A percentile compares a stretch with the other conserved stretches of the same genome.
Evolutionary conservation across 2,888 invertebrate genomes (phyloP).

Genomic region (Agriopis marginaria): DNA sequence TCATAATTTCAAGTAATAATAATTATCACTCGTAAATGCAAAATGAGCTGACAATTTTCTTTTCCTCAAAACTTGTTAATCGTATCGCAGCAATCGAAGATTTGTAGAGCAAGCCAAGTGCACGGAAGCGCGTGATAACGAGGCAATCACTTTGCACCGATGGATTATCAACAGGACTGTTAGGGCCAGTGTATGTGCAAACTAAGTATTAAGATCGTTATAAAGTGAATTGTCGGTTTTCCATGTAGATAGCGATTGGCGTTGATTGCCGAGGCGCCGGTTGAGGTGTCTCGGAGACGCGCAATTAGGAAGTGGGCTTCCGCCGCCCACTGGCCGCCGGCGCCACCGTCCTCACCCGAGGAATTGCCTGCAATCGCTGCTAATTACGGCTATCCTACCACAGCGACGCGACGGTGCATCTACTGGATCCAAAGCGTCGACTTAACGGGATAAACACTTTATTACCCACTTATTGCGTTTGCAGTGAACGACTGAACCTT

Average conservation of each 20-base stretch:
- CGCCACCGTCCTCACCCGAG: slow-evolving; percentile 77
- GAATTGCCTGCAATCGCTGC: slow-evolving; percentile 79
- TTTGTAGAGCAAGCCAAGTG: slow-evolving; percentile 25
- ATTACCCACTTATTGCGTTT: slow-evolving; percentile 25
- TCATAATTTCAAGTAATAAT: background rate
- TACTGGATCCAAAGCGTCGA: slow-evolving; percentile 33
- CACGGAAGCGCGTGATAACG: slow-evolving; percentile 37
- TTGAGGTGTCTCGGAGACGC: slow-evolving; percentile 80
- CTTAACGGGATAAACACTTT: slow-evolving; percentile 40
- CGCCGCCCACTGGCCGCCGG: slow-evolving; percentile 81
- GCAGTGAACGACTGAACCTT: slow-evolving; percentile 4
- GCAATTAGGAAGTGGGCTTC: slow-evolving; percentile 85
- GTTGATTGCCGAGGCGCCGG: slow-evolving; percentile 84
- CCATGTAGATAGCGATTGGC: slow-evolving; percentile 69
- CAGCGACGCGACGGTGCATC: slow-evolving; percentile 36
- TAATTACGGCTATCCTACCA: slow-evolving; percentile 74
- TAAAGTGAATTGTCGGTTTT: slow-evolving; percentile 59
- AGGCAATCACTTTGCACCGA: slow-evolving; percentile 30
- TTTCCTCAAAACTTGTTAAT: background rate
- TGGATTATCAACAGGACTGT: slow-evolving; percentile 21
- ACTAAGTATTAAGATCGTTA: slow-evolving; percentile 43
- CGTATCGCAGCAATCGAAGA: slow-evolving; percentile 21
- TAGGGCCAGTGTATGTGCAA: slow-evolving; percentile 32
- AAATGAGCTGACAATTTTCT: background rate
- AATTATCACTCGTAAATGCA: background rate